These are phyloP conservation scores for Otus scops DNA, from an alignment of 2,797 vertebrate species.

Conservation along the genomic window DNA sequence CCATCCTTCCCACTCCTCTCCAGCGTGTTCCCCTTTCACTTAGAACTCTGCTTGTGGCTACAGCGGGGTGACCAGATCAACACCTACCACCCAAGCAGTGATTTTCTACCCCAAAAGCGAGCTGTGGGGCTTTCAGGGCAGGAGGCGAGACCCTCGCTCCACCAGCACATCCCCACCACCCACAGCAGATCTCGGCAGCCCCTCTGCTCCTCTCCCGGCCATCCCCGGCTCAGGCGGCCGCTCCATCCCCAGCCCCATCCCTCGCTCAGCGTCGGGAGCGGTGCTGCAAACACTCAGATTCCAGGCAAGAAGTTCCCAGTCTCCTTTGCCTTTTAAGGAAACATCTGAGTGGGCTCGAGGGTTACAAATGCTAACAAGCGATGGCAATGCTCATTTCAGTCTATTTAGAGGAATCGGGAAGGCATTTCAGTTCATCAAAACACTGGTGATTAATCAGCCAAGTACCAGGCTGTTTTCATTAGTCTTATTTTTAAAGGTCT, in stretches of 20 bases:
- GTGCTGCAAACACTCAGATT: conserved; percentile 11
- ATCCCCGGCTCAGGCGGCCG: rapidly evolving
- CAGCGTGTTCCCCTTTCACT: neutral
- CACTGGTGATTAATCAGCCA: conserved; percentile 59
- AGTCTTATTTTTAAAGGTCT: conserved; percentile 69
- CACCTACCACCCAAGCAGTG: neutral
- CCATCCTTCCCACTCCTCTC: neutral
- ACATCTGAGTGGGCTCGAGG: conserved; percentile 54
- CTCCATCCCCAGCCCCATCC: neutral
- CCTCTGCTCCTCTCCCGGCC: neutral
- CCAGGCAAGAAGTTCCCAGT: conserved; percentile 58
- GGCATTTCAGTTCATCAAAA: conserved; percentile 69
- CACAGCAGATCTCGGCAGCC: neutral
- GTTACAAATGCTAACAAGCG: conserved; percentile 40
- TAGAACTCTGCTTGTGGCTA: neutral
- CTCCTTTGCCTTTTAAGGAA: conserved; percentile 81
- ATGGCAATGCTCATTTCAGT: conserved; percentile 63
- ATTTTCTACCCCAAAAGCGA: neutral
- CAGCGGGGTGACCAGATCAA: neutral
- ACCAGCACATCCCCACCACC: neutral
- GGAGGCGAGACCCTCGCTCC: neutral
- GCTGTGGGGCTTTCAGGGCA: neutral
- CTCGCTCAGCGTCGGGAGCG: neutral
- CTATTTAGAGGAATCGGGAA: conserved; percentile 73
- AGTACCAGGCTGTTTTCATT: conserved; percentile 65